phyloP scores from a whole-genome alignment of 1,140 invertebrate species.

The Ceratina japonica region DNA sequence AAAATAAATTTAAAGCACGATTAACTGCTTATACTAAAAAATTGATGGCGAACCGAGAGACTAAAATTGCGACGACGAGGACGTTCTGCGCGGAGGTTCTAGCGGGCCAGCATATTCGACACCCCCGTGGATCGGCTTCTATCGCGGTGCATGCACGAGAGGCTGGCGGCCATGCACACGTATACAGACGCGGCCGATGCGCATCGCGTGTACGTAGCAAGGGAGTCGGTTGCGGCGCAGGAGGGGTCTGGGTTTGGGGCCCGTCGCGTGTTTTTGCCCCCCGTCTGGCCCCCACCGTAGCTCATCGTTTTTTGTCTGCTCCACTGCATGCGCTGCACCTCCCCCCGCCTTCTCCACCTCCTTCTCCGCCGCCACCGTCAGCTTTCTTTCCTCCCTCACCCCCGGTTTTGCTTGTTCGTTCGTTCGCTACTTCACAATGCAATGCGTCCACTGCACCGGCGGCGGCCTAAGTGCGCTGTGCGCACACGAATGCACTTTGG shows the following conservation, averaged over 20 bases:
- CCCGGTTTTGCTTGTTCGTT: constrained; percentile 36
- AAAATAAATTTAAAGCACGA: too few species aligned
- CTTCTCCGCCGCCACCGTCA: not conserved
- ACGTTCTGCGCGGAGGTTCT: not conserved
- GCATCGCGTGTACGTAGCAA: constrained; percentile 27
- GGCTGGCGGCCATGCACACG: constrained; percentile 51
- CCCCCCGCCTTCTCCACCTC: constrained; percentile 17
- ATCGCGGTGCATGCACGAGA: constrained; percentile 45
- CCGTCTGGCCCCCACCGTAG: constrained; percentile 73
- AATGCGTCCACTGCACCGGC: constrained; percentile 31
- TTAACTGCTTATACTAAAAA: too few species aligned
- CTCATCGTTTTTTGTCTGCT: constrained; percentile 76
- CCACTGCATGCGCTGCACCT: constrained; percentile 66
- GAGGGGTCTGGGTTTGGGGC: constrained; percentile 68
- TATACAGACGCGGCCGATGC: constrained; percentile 7
- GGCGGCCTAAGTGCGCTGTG: constrained; percentile 15
- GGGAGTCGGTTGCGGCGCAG: constrained; percentile 46
- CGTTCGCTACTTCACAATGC: constrained; percentile 41
- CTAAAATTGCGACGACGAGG: not conserved
- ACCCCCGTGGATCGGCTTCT: constrained; percentile 16
- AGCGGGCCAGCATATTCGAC: constrained; percentile 17
- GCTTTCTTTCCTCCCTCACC: constrained; percentile 37
- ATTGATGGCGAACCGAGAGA: too few species aligned
- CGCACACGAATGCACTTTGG: constrained; percentile 22
- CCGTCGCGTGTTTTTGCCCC: constrained; percentile 75